Conservation (phyloP, 2,797 vertebrate species). For the Gymnopithys bicolor region DNA sequence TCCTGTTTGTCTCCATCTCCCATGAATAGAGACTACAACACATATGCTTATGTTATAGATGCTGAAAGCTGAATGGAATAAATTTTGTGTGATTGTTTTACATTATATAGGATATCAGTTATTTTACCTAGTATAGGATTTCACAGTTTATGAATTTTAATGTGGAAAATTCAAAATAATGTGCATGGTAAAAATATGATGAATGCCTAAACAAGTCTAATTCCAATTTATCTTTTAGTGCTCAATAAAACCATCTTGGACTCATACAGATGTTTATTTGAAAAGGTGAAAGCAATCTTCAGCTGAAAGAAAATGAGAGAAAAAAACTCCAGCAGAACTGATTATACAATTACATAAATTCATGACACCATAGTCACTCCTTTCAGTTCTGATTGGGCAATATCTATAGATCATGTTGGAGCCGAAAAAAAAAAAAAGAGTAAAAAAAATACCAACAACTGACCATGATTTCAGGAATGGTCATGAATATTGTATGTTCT, state of each 20-base stretch:
- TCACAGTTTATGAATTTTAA: background rate
- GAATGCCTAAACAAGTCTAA: background rate
- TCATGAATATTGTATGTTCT: background rate
- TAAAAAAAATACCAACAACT: rapidly evolving
- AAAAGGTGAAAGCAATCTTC: background rate
- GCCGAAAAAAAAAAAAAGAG: background rate
- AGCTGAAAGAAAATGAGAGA: background rate
- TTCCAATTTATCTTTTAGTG: background rate
- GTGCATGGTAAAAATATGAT: background rate
- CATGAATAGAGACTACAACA: background rate
- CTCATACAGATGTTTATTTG: background rate
- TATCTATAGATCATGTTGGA: background rate
- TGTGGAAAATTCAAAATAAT: background rate
- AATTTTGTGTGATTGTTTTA: background rate
- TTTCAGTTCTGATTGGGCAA: background rate
- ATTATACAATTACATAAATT: background rate
- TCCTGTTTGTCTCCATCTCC: background rate
- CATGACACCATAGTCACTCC: rapidly evolving
- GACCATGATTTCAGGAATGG: background rate
- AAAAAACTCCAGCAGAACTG: background rate
- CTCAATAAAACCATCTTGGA: background rate
- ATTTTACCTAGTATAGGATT: background rate
- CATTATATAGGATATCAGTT: background rate
- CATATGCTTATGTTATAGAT: background rate
- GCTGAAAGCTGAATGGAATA: background rate